phyloP scores from a whole-genome alignment of 2,113 vertebrate species.

The Scomber japonicus region DNA sequence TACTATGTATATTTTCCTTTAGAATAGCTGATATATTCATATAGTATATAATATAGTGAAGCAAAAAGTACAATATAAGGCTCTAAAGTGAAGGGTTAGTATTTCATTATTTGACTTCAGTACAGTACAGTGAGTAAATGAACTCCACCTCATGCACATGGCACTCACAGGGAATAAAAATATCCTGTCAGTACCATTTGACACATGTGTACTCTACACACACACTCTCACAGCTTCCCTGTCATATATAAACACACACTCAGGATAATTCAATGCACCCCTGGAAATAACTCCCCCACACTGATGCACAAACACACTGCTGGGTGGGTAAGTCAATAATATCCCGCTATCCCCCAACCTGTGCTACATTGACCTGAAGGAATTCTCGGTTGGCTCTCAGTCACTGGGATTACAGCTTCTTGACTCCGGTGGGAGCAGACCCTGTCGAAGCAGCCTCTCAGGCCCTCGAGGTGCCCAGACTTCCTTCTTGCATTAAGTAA shows the following conservation, averaged over 20 bases:
- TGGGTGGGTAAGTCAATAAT: constrained; percentile 63
- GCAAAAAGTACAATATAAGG: neutral
- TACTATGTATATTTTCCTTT: no score
- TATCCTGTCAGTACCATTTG: constrained; percentile 58
- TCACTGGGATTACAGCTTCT: constrained; percentile 33
- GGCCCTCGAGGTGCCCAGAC: constrained; percentile 2
- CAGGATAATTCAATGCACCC: constrained; percentile 58
- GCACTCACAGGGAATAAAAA: constrained; percentile 34
- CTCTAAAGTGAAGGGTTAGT: neutral
- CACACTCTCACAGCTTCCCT: constrained; percentile 25
- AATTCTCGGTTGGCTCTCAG: constrained; percentile 42
- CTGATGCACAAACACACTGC: constrained; percentile 48
- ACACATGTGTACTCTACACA: constrained; percentile 23
- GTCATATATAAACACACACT: constrained; percentile 28
- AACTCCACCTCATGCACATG: neutral
- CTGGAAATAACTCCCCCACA: constrained; percentile 60
- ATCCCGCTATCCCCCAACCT: constrained; percentile 35
- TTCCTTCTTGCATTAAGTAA: constrained; percentile 48
- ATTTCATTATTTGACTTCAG: neutral
- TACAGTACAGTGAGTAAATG: neutral
- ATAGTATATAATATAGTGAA: neutral
- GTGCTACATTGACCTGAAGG: constrained; percentile 58
- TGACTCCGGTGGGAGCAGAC: constrained; percentile 28
- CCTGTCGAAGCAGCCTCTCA: constrained; percentile 2
- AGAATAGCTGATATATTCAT: no score